A percentile compares a stretch with the other conserved stretches of the same genome.
Conservation (phyloP, 2,797 vertebrate species). For the Neopelma chrysocephalum region DNA sequence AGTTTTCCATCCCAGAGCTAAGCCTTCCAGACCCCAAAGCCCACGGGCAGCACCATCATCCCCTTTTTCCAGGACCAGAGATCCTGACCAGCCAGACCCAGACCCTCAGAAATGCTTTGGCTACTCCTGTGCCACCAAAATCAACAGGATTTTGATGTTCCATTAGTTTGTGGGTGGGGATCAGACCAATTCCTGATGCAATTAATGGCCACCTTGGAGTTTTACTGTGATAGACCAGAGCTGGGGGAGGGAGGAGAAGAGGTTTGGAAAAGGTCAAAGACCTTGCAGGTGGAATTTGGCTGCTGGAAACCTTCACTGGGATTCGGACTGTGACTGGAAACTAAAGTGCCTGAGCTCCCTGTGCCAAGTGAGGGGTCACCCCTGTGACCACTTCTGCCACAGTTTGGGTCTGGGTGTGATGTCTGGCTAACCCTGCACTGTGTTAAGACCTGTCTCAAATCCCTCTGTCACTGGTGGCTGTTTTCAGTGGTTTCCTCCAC, state of each 20-base stretch:
- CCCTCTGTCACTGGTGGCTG: rapidly evolving
- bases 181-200: neutral
- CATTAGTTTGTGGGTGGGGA: neutral
- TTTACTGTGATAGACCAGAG: neutral
- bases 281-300: neutral
- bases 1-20: neutral
- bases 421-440: neutral
- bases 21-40: neutral
- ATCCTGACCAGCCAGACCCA: neutral
- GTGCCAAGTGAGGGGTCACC: neutral
- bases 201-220: neutral
- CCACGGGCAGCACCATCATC: rapidly evolving
- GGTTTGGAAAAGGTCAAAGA: neutral
- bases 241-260: neutral
- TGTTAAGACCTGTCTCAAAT: neutral
- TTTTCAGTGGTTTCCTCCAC: neutral
- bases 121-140: neutral
- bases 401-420: neutral
- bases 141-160: neutral
- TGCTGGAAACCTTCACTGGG: neutral
- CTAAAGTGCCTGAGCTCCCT: neutral
- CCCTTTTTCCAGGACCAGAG: neutral
- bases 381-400: neutral
- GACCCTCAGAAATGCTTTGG: neutral
- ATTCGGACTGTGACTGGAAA: neutral